Evolutionary conservation across 2,113 vertebrate species (phyloP).

Genomic region (Platysternon megacephalum): DNA sequence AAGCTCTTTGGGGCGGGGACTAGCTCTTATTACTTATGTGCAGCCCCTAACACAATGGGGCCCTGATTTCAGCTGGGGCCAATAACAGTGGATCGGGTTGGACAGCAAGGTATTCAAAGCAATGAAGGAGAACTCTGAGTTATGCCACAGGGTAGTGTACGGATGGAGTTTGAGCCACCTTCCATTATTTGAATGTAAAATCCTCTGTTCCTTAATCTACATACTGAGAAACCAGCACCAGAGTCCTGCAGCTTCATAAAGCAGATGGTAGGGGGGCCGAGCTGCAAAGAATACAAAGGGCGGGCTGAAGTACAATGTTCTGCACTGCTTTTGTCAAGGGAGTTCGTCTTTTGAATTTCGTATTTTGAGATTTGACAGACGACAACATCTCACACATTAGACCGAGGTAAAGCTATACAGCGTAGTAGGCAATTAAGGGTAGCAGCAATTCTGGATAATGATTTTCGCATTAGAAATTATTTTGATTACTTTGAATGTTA

Average conservation of each 20-base stretch:
- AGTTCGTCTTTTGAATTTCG: neutral
- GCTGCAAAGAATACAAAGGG: neutral
- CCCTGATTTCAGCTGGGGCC: neutral
- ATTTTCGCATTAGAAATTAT: neutral
- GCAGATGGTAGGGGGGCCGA: neutral
- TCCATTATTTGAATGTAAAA: neutral
- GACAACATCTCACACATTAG: neutral
- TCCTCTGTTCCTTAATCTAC: neutral
- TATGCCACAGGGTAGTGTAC: neutral
- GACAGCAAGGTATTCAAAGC: neutral
- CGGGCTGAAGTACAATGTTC: neutral
- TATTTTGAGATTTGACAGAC: neutral
- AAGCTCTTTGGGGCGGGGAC: neutral
- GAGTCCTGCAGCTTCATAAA: conserved; percentile 4
- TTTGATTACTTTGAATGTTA: neutral
- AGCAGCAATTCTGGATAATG: neutral
- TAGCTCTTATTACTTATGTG: neutral
- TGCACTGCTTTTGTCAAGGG: neutral
- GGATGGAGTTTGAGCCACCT: neutral
- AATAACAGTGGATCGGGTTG: neutral
- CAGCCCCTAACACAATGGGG: neutral
- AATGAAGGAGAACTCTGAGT: neutral
- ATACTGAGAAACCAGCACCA: neutral
- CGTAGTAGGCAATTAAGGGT: neutral
- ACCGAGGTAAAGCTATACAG: neutral